Evolutionary conservation across 1,140 invertebrate genomes (phyloP).

Genomic region (Heliothis subflexa): DNA sequence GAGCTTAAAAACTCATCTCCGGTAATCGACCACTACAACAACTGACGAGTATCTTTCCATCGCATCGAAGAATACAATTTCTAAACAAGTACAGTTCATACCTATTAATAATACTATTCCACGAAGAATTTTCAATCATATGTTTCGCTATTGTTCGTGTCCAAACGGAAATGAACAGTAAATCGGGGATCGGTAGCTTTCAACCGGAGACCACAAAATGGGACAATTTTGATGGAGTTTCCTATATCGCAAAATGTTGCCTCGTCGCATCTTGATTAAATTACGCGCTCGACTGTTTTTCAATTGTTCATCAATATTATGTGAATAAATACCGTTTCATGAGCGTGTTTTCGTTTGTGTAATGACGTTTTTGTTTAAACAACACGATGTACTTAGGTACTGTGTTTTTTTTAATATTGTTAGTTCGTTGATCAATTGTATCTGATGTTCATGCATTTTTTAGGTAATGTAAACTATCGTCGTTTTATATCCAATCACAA

Average conservation of each 20-base stretch:
- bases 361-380: background rate
- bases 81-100: background rate
- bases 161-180: background rate
- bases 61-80: background rate
- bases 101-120: background rate
- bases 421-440: background rate
- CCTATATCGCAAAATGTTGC: background rate
- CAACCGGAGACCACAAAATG: background rate
- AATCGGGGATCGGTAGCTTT: background rate
- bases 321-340: background rate
- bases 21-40: background rate
- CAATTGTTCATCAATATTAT: slow-evolving; percentile 1
- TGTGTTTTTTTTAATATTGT: background rate
- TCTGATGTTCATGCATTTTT: no score
- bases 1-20: no score
- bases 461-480: no score
- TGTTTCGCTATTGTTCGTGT: background rate
- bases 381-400: background rate
- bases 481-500: no score
- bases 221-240: background rate
- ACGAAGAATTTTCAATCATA: background rate
- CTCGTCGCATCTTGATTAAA: background rate
- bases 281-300: background rate
- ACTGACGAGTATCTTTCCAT: background rate
- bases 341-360: background rate